phyloP scores from a whole-genome alignment of 1,140 invertebrate genomes.

The Drosophila dunni region DNA sequence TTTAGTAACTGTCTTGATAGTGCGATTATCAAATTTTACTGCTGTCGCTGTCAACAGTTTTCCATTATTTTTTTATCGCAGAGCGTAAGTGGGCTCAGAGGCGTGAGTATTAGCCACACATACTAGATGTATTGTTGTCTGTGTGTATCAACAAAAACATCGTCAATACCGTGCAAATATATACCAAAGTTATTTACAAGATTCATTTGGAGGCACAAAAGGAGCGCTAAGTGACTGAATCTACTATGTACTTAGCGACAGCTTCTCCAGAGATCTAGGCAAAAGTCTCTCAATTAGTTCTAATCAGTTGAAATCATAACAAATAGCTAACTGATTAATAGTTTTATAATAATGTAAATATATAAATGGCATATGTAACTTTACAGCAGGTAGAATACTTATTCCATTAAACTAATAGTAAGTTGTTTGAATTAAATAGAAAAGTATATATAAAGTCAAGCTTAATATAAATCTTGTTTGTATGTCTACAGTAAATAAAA shows the following conservation, averaged over 20 bases:
- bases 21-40: constrained; percentile 70
- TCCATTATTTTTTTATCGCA: constrained; percentile 49
- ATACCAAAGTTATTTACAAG: constrained; percentile 65
- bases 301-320: not conserved
- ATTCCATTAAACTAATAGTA: too few species aligned
- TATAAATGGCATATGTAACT: not conserved
- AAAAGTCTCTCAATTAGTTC: constrained; percentile 1
- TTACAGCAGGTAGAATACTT: too few species aligned
- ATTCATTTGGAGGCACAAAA: constrained; percentile 47
- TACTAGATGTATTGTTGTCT: constrained; percentile 1
- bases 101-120: constrained; percentile 3
- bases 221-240: constrained; percentile 49
- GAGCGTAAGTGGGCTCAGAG: not conserved
- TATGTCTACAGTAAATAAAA: too few species aligned
- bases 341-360: not conserved
- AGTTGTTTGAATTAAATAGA: too few species aligned
- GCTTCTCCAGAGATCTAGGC: not conserved
- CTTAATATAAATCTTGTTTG: too few species aligned
- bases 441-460: too few species aligned
- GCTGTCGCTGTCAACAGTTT: constrained; percentile 21
- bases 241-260: constrained; percentile 43
- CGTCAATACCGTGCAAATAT: constrained; percentile 56
- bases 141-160: constrained; percentile 54
- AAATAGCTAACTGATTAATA: not conserved
- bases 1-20: constrained; percentile 64